These are phyloP conservation scores for Bombycilla garrulus DNA, from an alignment of 2,113 vertebrate species.

Conservation along the genomic window DNA sequence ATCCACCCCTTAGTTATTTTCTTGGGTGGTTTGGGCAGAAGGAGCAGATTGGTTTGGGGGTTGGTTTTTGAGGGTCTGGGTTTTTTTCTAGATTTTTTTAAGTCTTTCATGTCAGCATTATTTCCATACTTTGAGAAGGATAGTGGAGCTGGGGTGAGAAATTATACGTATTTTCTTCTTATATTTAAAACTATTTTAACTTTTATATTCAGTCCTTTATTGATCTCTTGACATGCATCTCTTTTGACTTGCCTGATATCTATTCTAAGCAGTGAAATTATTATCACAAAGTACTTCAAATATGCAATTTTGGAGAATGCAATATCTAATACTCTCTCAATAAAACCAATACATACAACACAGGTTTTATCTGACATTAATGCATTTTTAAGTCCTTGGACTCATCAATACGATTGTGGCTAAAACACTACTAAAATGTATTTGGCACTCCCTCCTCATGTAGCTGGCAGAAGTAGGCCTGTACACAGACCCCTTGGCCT, in stretches of 20 bases:
- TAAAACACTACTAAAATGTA: constrained; percentile 4
- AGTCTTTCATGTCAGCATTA: neutral
- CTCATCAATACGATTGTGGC: neutral
- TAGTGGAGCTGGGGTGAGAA: neutral
- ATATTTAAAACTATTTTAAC: neutral
- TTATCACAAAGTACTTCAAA: constrained; percentile 14
- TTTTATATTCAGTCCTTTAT: neutral
- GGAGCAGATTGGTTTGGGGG: neutral
- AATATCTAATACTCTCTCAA: neutral
- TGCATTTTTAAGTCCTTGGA: neutral
- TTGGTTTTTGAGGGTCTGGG: neutral
- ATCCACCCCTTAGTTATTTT: neutral
- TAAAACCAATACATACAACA: neutral
- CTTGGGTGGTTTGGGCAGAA: neutral
- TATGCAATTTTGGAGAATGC: neutral
- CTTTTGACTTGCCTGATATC: neutral
- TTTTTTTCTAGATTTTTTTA: neutral
- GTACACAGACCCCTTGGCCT: neutral
- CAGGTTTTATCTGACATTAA: neutral
- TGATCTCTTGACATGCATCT: constrained; percentile 5
- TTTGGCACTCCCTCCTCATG: neutral
- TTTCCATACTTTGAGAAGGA: neutral
- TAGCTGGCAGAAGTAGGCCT: neutral
- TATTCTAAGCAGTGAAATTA: neutral
- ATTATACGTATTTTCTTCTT: neutral